phyloP scores from a whole-genome alignment of 2,797 vertebrate species.

The Pempheris klunzingeri region DNA sequence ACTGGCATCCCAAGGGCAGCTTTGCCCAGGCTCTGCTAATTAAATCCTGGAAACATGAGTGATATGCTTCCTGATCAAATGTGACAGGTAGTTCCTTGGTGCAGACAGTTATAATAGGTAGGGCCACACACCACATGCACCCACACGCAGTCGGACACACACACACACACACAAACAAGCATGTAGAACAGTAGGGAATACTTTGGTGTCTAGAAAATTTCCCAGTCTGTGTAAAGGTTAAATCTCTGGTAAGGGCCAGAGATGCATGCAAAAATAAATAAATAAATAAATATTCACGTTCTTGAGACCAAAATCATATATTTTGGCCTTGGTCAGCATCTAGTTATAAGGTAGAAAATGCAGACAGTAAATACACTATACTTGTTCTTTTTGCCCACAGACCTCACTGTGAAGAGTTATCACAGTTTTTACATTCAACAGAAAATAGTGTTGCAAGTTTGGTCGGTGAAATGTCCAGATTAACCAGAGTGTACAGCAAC shows the following conservation, averaged over 20 bases:
- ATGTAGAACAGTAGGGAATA: conserved; percentile 2
- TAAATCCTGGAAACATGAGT: conserved; percentile 84
- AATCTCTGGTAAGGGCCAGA: neutral
- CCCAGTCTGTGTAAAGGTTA: neutral
- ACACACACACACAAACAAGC: neutral
- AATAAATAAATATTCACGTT: neutral
- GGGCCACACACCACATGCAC: conserved; percentile 15
- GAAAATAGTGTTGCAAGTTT: neutral
- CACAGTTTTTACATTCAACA: neutral
- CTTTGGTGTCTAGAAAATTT: neutral
- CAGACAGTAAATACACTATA: neutral
- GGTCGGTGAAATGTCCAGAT: neutral
- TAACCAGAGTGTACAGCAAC: neutral
- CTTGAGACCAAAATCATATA: neutral
- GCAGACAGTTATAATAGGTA: conserved; percentile 64
- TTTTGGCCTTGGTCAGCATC: conserved; percentile 2
- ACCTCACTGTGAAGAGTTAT: neutral
- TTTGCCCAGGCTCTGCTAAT: conserved; percentile 79
- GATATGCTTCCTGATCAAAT: conserved; percentile 82
- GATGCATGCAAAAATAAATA: neutral
- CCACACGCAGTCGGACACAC: neutral
- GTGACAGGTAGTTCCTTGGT: conserved; percentile 76
- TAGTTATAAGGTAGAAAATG: neutral
- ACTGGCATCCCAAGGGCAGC: conserved; percentile 83
- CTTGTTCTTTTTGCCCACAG: neutral